phyloP scores from a whole-genome alignment of 2,888 invertebrate species.

The Microplitis manilae region DNA sequence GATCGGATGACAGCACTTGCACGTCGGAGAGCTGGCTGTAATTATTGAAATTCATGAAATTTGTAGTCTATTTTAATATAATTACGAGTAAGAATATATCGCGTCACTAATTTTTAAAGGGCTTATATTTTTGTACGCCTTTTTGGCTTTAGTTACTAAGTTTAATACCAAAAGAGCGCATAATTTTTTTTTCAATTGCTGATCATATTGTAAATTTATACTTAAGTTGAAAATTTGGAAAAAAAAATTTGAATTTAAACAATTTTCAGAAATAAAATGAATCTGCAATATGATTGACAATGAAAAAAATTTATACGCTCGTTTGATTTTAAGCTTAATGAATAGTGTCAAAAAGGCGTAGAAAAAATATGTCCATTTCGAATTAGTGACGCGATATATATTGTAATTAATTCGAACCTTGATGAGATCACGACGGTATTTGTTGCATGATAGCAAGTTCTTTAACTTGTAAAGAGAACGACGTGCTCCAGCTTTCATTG shows the following conservation, averaged over 20 bases:
- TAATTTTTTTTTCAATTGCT: background rate
- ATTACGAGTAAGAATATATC: background rate
- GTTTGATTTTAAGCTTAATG: too few relatives aligned
- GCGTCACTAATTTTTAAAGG: too few relatives aligned
- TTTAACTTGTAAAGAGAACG: conserved; percentile 89
- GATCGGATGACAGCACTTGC: conserved; percentile 95
- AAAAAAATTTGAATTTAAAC: too few relatives aligned
- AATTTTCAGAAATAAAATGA: too few relatives aligned
- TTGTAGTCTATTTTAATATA: background rate
- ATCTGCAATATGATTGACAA: too few relatives aligned
- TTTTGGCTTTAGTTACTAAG: too few relatives aligned
- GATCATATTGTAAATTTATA: background rate
- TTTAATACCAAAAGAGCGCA: too few relatives aligned
- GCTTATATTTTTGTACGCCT: too few relatives aligned
- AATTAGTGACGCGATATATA: conserved; percentile 29
- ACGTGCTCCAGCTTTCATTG: conserved; percentile 91
- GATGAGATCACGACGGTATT: conserved; percentile 91
- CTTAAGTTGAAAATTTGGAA: background rate
- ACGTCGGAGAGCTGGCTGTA: conserved; percentile 89
- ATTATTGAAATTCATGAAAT: conserved; percentile 29
- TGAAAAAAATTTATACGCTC: too few relatives aligned
- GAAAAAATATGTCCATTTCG: conserved; percentile 23
- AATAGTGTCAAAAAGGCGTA: background rate
- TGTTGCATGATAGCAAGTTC: conserved; percentile 83
- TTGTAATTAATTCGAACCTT: conserved; percentile 73